These are phyloP conservation scores for Caenorhabditis panamensis DNA, from an alignment of 2,888 invertebrate genomes.

Conservation along the genomic window DNA sequence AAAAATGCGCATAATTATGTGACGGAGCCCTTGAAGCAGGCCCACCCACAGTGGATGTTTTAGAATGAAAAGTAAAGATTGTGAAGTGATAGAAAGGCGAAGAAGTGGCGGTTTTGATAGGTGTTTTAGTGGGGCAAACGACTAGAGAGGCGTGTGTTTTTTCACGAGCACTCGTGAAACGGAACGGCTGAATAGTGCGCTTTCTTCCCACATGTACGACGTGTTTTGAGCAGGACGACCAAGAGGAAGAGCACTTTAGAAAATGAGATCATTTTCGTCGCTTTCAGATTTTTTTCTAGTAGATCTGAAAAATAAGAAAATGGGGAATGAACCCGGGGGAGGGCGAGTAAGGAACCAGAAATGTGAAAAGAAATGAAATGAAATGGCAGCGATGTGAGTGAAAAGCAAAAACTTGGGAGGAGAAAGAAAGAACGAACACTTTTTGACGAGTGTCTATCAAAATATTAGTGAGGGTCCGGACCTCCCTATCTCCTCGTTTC, in stretches of 20 bases:
- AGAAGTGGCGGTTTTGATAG: conserved; percentile 53
- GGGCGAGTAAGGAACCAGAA: too few relatives aligned
- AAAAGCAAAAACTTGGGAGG: background rate
- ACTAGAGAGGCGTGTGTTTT: conserved; percentile 14
- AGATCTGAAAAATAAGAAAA: too few relatives aligned
- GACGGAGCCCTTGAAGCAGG: background rate
- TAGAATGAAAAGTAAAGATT: conserved; percentile 15
- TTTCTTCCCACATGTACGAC: conserved; percentile 26
- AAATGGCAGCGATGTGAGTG: background rate
- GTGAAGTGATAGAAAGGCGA: background rate
- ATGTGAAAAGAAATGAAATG: background rate
- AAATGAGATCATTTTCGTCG: background rate
- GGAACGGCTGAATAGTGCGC: conserved; percentile 27
- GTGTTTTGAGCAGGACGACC: conserved; percentile 18
- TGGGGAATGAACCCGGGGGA: too few relatives aligned
- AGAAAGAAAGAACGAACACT: conserved; percentile 36
- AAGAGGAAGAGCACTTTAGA: conserved; percentile 11
- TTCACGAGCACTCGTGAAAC: conserved; percentile 26
- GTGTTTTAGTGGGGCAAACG: conserved; percentile 50
- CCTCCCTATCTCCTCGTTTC: conserved; percentile 10
- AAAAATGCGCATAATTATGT: conserved; percentile 31
- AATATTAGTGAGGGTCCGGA: conserved; percentile 55
- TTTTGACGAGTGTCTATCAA: conserved; percentile 64
- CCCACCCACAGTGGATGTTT: background rate
- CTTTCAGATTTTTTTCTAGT: background rate